Evolutionary conservation across 2,113 vertebrate genomes (phyloP), one percentile per base, ranked within the genome.

Genomic region (Rhinogobius similis): DNA sequence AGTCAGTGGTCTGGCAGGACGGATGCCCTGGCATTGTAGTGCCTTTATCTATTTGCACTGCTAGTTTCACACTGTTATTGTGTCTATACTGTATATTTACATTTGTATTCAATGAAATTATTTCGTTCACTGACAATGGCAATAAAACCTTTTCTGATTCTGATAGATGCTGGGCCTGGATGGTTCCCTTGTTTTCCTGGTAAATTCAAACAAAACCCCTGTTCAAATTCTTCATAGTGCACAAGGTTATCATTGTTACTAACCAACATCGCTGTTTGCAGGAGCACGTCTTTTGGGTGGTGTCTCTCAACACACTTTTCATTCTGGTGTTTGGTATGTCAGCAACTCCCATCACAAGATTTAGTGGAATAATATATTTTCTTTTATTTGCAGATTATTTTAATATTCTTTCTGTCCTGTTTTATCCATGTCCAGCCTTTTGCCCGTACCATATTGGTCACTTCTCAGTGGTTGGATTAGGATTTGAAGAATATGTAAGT

Each of bases 281-380:
- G 97, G 97, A 99, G 50, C 97, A 99, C 77, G 97, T 99, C 69
- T 99, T 98, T 89, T 99, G 97, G 97, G 97, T 99, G 82, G 96
- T 99, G 67, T 99, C 97, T 78, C 92, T 99, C 78, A 99, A 99
- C 83, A 98, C 97, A 0, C 90, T 99, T 58, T 98, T 99, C 90
- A 98, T 99, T 87, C 93, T 99, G 76, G 96, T 98, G 26, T 99
- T 99, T 89, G 97, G 97, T 99, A 91, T 93, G 96, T 68, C 8
- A 10, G 10, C 8, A 16, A 9, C 5, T 18, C 11, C 56, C 27
- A 20, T 61, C 29, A 12, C 58, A 11, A 20, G 11, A n/a, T 61
- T 61, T n/a, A 8, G 9, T n/a, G 9, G 18, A 36, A 12, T n/a
- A n/a, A 20, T 11, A 36, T 20, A 12, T n/a, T 32, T 38, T 29